phyloP scores from a whole-genome alignment of 2,113 vertebrate genomes.

The Sebastes fasciatus region DNA sequence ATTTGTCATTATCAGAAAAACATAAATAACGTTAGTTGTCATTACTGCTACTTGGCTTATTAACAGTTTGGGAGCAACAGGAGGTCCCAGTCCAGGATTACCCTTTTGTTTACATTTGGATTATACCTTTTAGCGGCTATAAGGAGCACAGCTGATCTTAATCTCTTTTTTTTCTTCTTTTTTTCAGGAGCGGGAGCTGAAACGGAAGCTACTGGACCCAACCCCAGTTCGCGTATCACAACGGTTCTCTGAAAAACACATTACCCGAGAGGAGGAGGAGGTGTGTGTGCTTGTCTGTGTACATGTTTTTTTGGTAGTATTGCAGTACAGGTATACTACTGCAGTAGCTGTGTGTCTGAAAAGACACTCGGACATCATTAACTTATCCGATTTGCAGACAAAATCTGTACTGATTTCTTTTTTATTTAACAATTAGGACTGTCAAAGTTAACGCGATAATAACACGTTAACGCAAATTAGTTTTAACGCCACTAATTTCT shows the following conservation, averaged over 20 bases:
- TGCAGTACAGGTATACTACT: background rate
- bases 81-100: background rate
- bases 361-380: background rate
- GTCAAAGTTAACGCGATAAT: too few relatives aligned
- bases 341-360: background rate
- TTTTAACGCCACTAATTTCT: too few relatives aligned
- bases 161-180: background rate
- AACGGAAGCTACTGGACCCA: conserved; percentile 87
- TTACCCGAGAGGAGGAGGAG: conserved; percentile 83
- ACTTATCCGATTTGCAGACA: background rate
- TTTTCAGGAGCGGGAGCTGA: conserved; percentile 89
- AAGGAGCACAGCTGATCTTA: background rate
- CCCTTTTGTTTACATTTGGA: background rate
- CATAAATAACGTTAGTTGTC: background rate
- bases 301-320: background rate
- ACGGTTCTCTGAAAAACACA: conserved; percentile 82
- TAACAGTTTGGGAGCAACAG: background rate
- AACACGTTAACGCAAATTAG: too few relatives aligned
- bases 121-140: background rate
- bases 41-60: background rate
- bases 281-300: conserved; percentile 69
- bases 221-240: conserved; percentile 85
- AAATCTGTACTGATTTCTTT: background rate
- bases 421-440: background rate
- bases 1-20: background rate